These are phyloP conservation scores for Micronisus gabar DNA, from an alignment of 2,113 vertebrate species.

Conservation along the genomic window DNA sequence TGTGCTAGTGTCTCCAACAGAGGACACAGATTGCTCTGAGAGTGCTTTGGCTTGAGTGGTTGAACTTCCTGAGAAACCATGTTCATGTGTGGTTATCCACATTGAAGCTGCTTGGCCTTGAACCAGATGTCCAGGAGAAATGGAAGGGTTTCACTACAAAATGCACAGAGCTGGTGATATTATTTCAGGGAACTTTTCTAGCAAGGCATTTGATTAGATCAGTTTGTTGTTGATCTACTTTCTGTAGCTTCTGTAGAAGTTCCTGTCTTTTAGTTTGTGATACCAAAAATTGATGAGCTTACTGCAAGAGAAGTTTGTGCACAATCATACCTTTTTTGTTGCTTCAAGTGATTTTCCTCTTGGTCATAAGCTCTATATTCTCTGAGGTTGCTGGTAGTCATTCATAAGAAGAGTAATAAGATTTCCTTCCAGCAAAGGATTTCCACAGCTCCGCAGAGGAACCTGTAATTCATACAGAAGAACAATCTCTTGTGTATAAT, in stretches of 20 bases:
- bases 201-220: neutral
- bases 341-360: neutral
- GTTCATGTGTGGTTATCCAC: accelerated
- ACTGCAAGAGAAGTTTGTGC: neutral
- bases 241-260: neutral
- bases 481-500: neutral
- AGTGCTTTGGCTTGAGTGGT: neutral
- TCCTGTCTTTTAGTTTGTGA: neutral
- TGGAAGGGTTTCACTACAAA: neutral
- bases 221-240: neutral
- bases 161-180: neutral
- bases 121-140: neutral
- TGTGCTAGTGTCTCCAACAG: neutral
- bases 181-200: neutral
- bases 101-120: neutral
- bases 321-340: accelerated
- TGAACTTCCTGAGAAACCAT: neutral
- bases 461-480: neutral
- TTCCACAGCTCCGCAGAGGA: neutral
- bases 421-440: neutral
- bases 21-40: neutral
- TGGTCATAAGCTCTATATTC: neutral
- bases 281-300: neutral
- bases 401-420: neutral
- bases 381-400: neutral